A percentile compares a stretch with the other conserved stretches of the same genome.
phyloP scores from a whole-genome alignment of 2,113 vertebrate genomes.

The Pollimyrus isidori region DNA sequence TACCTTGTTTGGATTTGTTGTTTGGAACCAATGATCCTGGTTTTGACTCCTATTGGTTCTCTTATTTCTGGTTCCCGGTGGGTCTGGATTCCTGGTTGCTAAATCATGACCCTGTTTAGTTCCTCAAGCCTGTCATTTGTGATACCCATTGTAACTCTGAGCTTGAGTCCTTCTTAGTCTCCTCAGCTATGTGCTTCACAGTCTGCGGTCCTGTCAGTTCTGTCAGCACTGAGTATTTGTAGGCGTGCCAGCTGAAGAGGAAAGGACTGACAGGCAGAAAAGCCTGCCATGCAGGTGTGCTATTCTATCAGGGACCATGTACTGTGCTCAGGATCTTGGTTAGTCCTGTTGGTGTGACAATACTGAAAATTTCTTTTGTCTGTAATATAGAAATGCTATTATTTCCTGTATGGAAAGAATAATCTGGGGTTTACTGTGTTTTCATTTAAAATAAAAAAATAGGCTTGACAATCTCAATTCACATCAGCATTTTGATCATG shows the following conservation, averaged over 20 bases:
- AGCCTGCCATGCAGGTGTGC: background rate
- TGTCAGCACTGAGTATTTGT: background rate
- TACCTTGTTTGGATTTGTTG: background rate
- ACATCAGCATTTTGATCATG: background rate
- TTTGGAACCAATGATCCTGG: too few species aligned
- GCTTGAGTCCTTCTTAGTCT: background rate
- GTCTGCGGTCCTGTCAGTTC: background rate
- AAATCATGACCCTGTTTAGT: background rate
- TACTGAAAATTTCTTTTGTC: background rate
- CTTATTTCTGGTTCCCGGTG: background rate
- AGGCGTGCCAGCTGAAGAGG: background rate
- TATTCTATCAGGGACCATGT: background rate
- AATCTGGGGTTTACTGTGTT: background rate
- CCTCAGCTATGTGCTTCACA: background rate
- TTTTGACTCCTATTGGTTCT: background rate
- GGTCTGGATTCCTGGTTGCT: background rate
- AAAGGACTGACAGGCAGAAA: background rate
- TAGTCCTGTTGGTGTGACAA: background rate
- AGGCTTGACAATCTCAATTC: background rate
- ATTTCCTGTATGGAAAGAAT: background rate
- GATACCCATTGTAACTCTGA: background rate
- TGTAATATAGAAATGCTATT: background rate
- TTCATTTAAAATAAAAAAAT: background rate
- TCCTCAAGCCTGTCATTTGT: background rate
- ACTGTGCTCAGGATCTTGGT: background rate